Evolutionary conservation across 2,113 vertebrate genomes (phyloP).

Genomic region (Apodemus speciosus): DNA sequence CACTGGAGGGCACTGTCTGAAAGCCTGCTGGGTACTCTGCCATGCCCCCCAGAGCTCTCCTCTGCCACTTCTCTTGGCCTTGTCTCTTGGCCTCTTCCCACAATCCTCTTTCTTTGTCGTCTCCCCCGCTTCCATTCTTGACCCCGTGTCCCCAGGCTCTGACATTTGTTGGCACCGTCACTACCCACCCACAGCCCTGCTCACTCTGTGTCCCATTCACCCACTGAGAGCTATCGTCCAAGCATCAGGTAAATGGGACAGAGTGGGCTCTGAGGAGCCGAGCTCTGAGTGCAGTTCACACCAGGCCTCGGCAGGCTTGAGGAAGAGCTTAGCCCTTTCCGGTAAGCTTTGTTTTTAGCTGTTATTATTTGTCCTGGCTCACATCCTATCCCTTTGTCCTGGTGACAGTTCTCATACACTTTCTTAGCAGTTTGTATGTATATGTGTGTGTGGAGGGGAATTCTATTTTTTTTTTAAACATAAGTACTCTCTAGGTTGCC

Average conservation of each 20-base stretch:
- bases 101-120: background rate
- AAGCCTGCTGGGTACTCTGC: background rate
- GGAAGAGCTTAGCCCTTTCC: background rate
- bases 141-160: background rate
- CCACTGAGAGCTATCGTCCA: background rate
- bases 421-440: background rate
- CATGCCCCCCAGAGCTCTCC: background rate
- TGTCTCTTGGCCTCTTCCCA: background rate
- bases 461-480: background rate
- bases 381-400: background rate
- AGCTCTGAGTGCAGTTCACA: background rate
- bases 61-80: background rate
- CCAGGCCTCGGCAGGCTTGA: background rate
- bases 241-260: background rate
- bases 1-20: background rate
- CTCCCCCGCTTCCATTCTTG: background rate
- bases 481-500: background rate
- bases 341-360: background rate
- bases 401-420: constrained; percentile 9
- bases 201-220: background rate
- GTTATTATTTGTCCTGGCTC: background rate
- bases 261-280: background rate
- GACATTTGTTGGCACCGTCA: background rate
- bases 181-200: background rate
- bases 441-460: too few relatives aligned